Conservation (phyloP, 1,140 invertebrate genomes). For the Planococcus citri region DNA sequence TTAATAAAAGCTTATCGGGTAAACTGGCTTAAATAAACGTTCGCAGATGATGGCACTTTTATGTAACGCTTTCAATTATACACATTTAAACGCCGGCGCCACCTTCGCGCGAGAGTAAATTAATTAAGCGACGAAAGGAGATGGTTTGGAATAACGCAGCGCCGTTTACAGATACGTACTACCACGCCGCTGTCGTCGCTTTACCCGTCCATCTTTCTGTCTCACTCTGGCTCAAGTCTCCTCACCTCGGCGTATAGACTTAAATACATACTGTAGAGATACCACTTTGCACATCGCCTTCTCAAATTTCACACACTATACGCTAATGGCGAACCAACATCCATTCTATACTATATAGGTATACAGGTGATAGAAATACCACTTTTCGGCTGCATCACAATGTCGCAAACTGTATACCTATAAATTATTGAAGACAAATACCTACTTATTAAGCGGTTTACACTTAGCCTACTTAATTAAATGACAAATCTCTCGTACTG, state of each 20-base stretch:
- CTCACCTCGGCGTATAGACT: no score
- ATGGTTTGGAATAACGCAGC: no score
- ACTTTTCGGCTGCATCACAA: neutral
- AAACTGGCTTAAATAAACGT: neutral
- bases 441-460: constrained; percentile 3
- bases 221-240: no score
- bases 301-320: no score
- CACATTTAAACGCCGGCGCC: neutral
- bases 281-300: no score
- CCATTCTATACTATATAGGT: no score
- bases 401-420: neutral
- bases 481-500: neutral
- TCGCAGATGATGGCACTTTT: constrained; percentile 2
- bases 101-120: neutral
- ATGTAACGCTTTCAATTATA: neutral
- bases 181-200: no score
- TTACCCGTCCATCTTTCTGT: no score
- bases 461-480: neutral
- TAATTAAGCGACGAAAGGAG: neutral
- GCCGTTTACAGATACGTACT: no score
- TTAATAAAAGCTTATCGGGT: constrained; percentile 1
- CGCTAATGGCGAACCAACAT: no score
- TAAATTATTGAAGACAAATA: neutral
- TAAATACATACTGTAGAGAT: no score
- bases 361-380: neutral